Base-by-base conservation (phyloP, 1,140 invertebrate species). In the Nephila pilipes region DNA sequence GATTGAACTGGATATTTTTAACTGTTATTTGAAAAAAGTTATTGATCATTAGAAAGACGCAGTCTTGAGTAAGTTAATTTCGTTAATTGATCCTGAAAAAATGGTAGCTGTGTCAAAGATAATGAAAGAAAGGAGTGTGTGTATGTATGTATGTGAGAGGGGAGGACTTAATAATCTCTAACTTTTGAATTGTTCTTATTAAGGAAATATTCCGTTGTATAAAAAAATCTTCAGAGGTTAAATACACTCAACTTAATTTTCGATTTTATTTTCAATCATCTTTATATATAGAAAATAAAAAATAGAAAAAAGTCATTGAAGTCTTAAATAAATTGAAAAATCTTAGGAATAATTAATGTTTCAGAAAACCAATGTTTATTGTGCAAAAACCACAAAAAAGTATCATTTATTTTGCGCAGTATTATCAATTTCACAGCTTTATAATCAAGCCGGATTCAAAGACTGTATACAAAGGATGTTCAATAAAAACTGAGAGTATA, bases 61-160 rank as follows among this genome's bases (percentile, higher is more conserved):
- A 14, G 25, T 12, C 22, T 65, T 65, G 22, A 29, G 25, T 65
- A 25, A 65, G 63, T n/a, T 65, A 65, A 65, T 65, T 65, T 65
- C n/a, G 63, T 29, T 65, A n/a, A 65, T 65, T 65, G 63, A 65
- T 65, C 63, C 25, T 65, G n/a, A 29, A 65, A 65, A 65, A 65
- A 63, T 22, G 20, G 25, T 0, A 25, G n/a, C 25, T 1, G 8
- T 65, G n/a, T 65, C 6, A 6, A 25, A 29, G 63, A 65, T 25
- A 65, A 65, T 65, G 22, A 65, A 65, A 25, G 22, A 25, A 12
- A 8, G 25, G n/a, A n/a, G n/a, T n/a, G n/a, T n/a, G n/a, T n/a
- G n/a, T n/a, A n/a, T n/a, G n/a, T n/a, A n/a, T n/a, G n/a, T n/a
- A n/a, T n/a, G 63, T 25, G 1, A n/a, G 10, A 65, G 25, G n/a